Evolutionary conservation across 2,113 vertebrate genomes (phyloP), one percentile per base, ranked within the genome.

Genomic region (Morone chrysops): DNA sequence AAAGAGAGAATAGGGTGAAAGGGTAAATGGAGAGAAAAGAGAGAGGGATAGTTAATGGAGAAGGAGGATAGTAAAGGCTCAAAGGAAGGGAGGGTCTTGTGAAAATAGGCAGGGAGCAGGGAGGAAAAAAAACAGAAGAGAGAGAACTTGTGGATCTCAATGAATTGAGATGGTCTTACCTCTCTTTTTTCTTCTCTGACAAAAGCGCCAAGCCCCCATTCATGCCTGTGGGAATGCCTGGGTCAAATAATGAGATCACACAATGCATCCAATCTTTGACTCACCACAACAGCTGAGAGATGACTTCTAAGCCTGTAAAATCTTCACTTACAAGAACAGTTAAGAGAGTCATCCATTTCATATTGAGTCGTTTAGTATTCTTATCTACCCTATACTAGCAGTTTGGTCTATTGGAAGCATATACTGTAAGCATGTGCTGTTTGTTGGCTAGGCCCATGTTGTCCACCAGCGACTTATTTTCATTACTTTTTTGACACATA

Each of bases 1-100:
- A 38, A 20, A 75, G 67, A 63, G 74, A 80, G 54, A 87, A 78
- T 8, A 11, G 67, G 82, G 82, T 63, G 56, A 90, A 83, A 86
- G 87, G 83, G 81, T 84, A 78, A 88, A 70, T 41, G 54, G 68
- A 61, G 73, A 54, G 65, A 82, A 80, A 47, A 77, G 36, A 80
- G 11, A 77, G 40, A 41, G 53, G 47, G 61, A 13, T 14, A 50
- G 67, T 80, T 86, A 83, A 92, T 87, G 75, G 83, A 70, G 70
- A 76, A 70, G 71, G 72, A 76, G 80, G 82, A 83, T 59, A 78
- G 60, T 17, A 54, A 75, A 66, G 71, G 71, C 8, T 13, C 59
- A 45, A 78, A 76, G 67, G 66, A 62, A 11, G 25, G 38, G 17
- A 59, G 25, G 65, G 40, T 70, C n/a, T 54, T 4, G n/a, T 53